These are phyloP conservation scores for Dipus sagitta DNA, from an alignment of 2,797 vertebrate genomes.

Conservation along the genomic window DNA sequence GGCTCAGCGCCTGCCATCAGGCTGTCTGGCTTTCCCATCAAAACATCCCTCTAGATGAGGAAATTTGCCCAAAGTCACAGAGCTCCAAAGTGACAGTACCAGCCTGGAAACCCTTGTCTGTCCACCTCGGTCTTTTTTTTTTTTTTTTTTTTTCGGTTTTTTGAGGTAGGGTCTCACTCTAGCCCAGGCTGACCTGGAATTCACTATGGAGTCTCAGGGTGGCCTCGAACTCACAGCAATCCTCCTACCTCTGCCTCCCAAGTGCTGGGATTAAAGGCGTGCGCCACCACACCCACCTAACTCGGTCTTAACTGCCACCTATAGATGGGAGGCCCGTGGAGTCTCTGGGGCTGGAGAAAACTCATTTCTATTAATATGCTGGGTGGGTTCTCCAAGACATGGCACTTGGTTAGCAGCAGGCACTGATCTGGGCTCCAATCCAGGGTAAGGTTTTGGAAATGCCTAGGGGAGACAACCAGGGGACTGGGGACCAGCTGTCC, in stretches of 20 bases:
- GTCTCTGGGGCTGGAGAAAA: background rate
- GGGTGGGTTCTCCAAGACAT: background rate
- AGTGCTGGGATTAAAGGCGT: no score
- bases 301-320: background rate
- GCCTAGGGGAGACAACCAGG: no score
- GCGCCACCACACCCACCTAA: no score
- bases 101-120: background rate
- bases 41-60: background rate
- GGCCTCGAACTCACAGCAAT: no score
- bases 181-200: no score
- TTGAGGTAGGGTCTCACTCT: no score
- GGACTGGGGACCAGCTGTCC: background rate
- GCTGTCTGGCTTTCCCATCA: background rate
- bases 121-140: background rate
- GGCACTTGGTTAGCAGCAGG: background rate
- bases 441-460: background rate
- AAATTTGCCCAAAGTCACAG: background rate
- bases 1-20: no score
- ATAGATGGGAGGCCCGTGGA: background rate
- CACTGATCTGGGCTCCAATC: no score
- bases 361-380: rapidly evolving
- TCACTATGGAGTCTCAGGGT: no score
- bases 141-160: no score
- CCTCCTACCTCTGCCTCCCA: no score
- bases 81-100: background rate